phyloP scores from a whole-genome alignment of 2,113 vertebrate genomes.

The Mormyrus lacerda region DNA sequence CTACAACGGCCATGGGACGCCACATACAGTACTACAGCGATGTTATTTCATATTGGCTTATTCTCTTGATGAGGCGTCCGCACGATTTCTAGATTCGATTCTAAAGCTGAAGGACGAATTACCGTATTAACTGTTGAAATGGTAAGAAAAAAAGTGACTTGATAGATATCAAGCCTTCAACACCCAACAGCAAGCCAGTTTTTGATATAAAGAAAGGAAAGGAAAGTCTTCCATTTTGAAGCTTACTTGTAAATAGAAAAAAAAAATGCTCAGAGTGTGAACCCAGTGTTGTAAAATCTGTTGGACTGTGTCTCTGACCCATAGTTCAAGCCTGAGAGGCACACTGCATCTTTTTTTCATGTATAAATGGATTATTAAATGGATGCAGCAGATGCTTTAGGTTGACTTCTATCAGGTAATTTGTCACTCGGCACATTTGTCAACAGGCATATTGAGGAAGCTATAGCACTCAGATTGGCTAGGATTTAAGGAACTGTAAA shows the following conservation, averaged over 20 bases:
- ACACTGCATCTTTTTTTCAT: conserved; percentile 35
- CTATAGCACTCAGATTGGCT: conserved; percentile 51
- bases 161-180: background rate
- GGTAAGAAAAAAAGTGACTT: background rate
- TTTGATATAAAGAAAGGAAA: background rate
- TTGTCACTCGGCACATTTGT: conserved; percentile 46
- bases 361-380: conserved; percentile 51
- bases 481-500: conserved; percentile 45
- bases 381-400: conserved; percentile 49
- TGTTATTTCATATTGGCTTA: background rate
- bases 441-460: conserved; percentile 54
- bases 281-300: conserved; percentile 29
- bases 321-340: conserved; percentile 12
- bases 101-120: background rate
- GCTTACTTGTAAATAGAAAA: background rate
- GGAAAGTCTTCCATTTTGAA: background rate
- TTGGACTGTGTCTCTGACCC: conserved; percentile 31
- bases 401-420: conserved; percentile 49
- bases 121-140: background rate
- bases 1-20: background rate
- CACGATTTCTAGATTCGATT: background rate
- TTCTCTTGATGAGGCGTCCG: background rate
- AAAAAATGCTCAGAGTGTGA: conserved; percentile 16
- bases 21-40: background rate
- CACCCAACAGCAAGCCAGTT: background rate